phyloP scores from a whole-genome alignment of 2,113 vertebrate species.

The Semicossyphus pulcher region DNA sequence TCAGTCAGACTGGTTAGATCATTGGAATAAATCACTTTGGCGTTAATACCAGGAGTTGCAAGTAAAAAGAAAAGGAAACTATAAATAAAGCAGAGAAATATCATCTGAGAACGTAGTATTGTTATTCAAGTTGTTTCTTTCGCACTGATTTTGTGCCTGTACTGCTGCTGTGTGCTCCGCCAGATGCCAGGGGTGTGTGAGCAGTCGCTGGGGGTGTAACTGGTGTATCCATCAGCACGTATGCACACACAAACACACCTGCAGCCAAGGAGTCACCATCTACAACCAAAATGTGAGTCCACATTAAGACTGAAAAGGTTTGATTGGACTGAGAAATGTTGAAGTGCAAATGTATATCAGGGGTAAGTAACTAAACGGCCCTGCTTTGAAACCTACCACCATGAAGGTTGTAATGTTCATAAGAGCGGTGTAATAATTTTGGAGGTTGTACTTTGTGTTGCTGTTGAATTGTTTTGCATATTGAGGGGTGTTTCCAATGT shows the following conservation, averaged over 20 bases:
- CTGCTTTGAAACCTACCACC: background rate
- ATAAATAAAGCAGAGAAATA: background rate
- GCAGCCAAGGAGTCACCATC: conserved; percentile 89
- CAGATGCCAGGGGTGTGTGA: conserved; percentile 94
- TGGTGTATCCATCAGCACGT: conserved; percentile 95
- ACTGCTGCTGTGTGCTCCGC: background rate
- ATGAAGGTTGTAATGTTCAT: background rate
- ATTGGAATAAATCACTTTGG: too few relatives aligned
- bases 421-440: too few relatives aligned
- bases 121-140: background rate
- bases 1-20: too few relatives aligned
- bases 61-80: background rate
- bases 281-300: conserved; percentile 89
- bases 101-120: background rate
- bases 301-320: background rate
- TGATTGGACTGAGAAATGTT: background rate
- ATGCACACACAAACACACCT: conserved; percentile 90
- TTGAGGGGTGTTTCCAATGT: too few relatives aligned
- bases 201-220: conserved; percentile 94
- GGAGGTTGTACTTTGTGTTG: too few relatives aligned
- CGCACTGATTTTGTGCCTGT: background rate
- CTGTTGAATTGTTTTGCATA: too few relatives aligned
- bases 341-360: too few relatives aligned
- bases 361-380: too few relatives aligned
- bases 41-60: background rate